Percentiles rank a stretch among this genome's conserved stretches.
phyloP scores from a whole-genome alignment of 2,797 vertebrate genomes.

The Limosa lapponica region DNA sequence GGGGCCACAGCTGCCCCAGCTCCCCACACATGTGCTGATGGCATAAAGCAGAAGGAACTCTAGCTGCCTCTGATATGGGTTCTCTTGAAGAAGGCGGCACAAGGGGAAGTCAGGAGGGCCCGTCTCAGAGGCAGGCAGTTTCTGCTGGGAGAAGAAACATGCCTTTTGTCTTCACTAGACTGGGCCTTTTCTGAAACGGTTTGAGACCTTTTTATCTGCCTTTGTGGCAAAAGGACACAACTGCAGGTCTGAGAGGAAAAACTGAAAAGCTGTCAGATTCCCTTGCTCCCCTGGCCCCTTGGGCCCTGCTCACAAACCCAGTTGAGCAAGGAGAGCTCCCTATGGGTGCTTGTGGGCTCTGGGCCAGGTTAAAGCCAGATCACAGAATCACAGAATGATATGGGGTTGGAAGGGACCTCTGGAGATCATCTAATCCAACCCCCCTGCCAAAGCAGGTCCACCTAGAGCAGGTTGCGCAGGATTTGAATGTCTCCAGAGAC shows the following conservation, averaged over 20 bases:
- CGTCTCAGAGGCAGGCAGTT: neutral
- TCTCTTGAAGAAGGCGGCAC: neutral
- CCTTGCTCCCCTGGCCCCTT: neutral
- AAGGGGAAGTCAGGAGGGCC: neutral
- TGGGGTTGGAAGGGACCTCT: too few relatives aligned
- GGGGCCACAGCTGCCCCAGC: neutral
- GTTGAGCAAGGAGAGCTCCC: neutral
- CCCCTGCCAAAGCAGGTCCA: too few relatives aligned
- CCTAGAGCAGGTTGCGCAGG: too few relatives aligned
- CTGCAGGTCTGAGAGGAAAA: neutral
- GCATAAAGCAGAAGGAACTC: neutral
- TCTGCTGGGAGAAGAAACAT: neutral
- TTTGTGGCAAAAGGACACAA: neutral
- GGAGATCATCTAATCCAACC: too few relatives aligned
- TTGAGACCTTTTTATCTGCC: neutral
- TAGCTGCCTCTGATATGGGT: neutral
- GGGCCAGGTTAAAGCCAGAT: neutral
- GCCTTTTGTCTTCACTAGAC: neutral
- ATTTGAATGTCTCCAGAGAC: too few relatives aligned
- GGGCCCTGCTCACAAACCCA: neutral
- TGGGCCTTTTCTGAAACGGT: neutral
- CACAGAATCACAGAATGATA: too few relatives aligned
- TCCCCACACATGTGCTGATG: neutral
- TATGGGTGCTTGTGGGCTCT: neutral
- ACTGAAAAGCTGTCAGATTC: neutral